These are phyloP conservation scores for Botrylloides violaceus DNA, from an alignment of 23 tunicate genomes.

Conservation along the genomic window DNA sequence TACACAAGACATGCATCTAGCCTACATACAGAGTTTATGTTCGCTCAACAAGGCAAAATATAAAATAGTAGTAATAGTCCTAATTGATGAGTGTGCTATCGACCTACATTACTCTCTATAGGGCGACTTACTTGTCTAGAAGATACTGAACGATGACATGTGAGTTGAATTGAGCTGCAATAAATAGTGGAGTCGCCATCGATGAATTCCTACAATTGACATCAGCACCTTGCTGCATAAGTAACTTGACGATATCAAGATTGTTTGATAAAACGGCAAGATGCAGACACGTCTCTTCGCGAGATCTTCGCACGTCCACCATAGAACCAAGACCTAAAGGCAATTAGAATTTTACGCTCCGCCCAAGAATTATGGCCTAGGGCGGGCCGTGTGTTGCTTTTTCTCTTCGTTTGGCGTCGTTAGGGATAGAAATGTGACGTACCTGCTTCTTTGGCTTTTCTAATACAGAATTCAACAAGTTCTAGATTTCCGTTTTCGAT, in stretches of 20 bases:
- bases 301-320: conserved; percentile 44
- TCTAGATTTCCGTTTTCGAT: conserved; percentile 83
- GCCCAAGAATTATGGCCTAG: too few species aligned
- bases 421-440: not conserved
- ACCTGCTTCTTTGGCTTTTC: conserved; percentile 52
- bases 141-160: conserved; percentile 74
- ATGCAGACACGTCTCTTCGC: conserved; percentile 87
- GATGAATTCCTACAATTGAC: conserved; percentile 60
- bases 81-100: too few species aligned
- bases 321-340: conserved; percentile 62
- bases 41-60: too few species aligned
- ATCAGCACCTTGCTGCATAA: conserved; percentile 77
- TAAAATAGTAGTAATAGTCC: too few species aligned
- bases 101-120: too few species aligned
- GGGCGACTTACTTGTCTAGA: conserved; percentile 77
- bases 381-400: too few species aligned
- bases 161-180: conserved; percentile 77
- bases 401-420: too few species aligned
- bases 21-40: too few species aligned
- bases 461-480: conserved; percentile 65
- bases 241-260: conserved; percentile 76
- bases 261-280: conserved; percentile 87
- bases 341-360: not conserved
- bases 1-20: too few species aligned
- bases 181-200: conserved; percentile 71